Evolutionary conservation across 2,113 vertebrate species (phyloP).

Genomic region (Camelus bactrianus): DNA sequence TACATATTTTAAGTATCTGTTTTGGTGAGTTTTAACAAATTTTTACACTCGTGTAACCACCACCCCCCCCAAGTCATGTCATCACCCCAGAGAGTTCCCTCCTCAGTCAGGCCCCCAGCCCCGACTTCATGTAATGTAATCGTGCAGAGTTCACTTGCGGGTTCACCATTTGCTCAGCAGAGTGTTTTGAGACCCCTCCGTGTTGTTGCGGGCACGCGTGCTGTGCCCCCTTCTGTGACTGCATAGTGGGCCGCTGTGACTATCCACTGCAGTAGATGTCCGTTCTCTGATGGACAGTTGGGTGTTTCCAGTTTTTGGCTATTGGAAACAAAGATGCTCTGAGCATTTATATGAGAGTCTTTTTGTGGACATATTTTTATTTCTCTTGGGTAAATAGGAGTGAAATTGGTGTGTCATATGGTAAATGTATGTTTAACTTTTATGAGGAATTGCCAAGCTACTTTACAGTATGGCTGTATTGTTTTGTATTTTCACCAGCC

Average conservation of each 20-base stretch:
- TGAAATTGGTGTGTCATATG: not conserved
- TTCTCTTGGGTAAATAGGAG: constrained; percentile 8
- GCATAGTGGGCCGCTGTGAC: not conserved
- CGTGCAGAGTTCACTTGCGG: not conserved
- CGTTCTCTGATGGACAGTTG: too few relatives aligned
- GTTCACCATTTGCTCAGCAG: not conserved
- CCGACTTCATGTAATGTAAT: not conserved
- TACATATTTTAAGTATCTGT: not conserved
- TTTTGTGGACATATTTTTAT: not conserved
- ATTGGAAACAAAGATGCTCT: not conserved
- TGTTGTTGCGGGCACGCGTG: not conserved
- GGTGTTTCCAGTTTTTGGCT: not conserved
- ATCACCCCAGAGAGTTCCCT: not conserved
- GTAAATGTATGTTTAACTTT: constrained; percentile 3
- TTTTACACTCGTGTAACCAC: not conserved
- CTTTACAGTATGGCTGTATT: not conserved
- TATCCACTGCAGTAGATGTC: too few relatives aligned
- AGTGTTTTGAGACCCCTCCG: not conserved
- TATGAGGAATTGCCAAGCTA: not conserved
- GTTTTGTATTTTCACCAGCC: not conserved
- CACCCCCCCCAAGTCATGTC: not conserved
- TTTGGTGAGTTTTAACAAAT: not conserved
- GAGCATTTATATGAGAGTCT: not conserved
- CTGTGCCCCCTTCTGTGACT: not conserved
- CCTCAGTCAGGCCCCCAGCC: not conserved